Conservation (phyloP, 2,888 invertebrate species). For the Margaritifera margaritifera region DNA sequence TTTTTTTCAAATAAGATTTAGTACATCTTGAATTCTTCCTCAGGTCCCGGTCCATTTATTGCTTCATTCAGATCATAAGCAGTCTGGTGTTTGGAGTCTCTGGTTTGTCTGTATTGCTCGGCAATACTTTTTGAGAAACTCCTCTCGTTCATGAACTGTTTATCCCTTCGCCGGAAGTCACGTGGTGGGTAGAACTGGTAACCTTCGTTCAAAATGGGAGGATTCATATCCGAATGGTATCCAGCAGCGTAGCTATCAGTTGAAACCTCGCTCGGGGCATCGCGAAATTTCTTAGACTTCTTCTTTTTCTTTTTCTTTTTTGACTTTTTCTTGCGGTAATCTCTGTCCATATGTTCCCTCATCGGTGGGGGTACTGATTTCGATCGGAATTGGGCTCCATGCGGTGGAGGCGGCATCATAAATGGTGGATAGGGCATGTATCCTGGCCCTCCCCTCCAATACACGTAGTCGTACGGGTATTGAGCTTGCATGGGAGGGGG, state of each 20-base stretch:
- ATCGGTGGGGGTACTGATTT: conserved; percentile 49
- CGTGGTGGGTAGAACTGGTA: conserved; percentile 46
- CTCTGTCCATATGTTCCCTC: conserved; percentile 13
- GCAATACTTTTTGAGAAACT: conserved; percentile 54
- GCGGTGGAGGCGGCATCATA: conserved; percentile 15
- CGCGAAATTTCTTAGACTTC: conserved; percentile 23
- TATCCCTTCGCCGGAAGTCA: conserved; percentile 57
- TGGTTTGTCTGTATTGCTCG: conserved; percentile 43
- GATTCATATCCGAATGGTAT: conserved; percentile 51
- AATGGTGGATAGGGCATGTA: conserved; percentile 20
- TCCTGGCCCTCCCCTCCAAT: conserved; percentile 38
- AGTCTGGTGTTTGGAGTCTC: conserved; percentile 37
- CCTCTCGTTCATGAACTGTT: conserved; percentile 62
- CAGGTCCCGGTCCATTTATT: conserved; percentile 8
- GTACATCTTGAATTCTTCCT: no score
- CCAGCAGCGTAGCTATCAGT: conserved; percentile 47
- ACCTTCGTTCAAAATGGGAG: conserved; percentile 9
- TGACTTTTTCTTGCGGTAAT: conserved; percentile 31
- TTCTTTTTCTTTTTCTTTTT: conserved; percentile 45
- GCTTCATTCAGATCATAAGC: conserved; percentile 59
- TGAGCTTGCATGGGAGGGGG: conserved; percentile 11
- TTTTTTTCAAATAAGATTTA: no score
- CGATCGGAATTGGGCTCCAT: conserved; percentile 24
- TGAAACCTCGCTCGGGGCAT: conserved; percentile 36
- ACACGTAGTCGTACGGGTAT: conserved; percentile 40